phyloP scores from a whole-genome alignment of 1,140 invertebrate genomes.

The Oscheius sp. region DNA sequence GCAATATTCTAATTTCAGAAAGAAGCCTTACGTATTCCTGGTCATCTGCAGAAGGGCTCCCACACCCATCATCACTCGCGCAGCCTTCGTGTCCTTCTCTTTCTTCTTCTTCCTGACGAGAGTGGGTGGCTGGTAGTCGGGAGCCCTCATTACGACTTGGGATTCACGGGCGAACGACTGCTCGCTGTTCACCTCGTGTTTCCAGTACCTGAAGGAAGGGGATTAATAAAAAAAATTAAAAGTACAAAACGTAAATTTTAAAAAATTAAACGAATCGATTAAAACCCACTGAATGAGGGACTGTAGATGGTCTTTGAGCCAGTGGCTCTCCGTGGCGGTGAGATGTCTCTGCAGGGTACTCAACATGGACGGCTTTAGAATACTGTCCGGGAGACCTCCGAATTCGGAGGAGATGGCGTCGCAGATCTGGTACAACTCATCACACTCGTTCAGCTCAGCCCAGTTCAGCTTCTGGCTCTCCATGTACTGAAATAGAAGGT shows the following conservation, averaged over 20 bases:
- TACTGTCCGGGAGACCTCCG: slow-evolving; percentile 33
- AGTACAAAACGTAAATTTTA: not conserved
- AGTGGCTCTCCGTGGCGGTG: not conserved
- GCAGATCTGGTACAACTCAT: slow-evolving; percentile 34
- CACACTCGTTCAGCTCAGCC: slow-evolving; percentile 38
- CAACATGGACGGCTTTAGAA: slow-evolving; percentile 40
- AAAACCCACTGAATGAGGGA: slow-evolving; percentile 19
- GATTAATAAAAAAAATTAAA: not conserved
- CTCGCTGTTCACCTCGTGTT: slow-evolving; percentile 12
- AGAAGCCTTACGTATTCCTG: not conserved
- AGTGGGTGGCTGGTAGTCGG: slow-evolving; percentile 1
- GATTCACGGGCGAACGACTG: slow-evolving; percentile 15
- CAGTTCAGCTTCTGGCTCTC: slow-evolving; percentile 30
- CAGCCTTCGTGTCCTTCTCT: slow-evolving; percentile 17
- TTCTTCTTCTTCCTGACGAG: slow-evolving; percentile 26
- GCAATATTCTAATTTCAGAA: not conserved
- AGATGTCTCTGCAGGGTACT: slow-evolving; percentile 25
- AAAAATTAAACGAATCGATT: too few species aligned
- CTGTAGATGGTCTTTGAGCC: slow-evolving; percentile 23
- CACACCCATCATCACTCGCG: slow-evolving; percentile 23
- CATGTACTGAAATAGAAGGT: slow-evolving; percentile 13
- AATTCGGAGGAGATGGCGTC: slow-evolving; percentile 24
- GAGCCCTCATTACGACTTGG: not conserved
- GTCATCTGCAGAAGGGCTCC: slow-evolving; percentile 18
- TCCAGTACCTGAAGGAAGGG: slow-evolving; percentile 24